Conservation (phyloP, 1,140 invertebrate genomes). For the Ceratina calcarata region DNA sequence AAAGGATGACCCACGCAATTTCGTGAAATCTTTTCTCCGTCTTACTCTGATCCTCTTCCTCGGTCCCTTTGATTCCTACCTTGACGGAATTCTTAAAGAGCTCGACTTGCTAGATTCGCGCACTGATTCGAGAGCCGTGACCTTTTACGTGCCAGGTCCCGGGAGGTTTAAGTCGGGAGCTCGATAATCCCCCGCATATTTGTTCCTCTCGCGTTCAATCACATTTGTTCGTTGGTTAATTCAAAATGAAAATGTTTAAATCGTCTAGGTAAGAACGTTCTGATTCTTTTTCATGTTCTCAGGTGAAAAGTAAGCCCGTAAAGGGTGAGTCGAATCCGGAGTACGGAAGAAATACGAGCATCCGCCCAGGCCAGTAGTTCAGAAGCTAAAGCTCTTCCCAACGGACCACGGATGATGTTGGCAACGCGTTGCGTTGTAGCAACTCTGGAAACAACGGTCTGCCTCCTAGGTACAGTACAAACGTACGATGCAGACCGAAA, state of each 20-base stretch:
- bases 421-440: conserved; percentile 28
- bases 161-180: conserved; percentile 4
- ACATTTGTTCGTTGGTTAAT: background rate
- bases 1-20: conserved; percentile 48
- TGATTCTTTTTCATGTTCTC: no score
- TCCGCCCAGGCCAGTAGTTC: conserved; percentile 25
- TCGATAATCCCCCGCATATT: background rate
- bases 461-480: conserved; percentile 26
- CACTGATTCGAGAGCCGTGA: conserved; percentile 22
- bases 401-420: conserved; percentile 16
- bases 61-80: conserved; percentile 43
- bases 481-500: conserved; percentile 33
- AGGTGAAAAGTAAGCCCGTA: background rate
- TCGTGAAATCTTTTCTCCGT: conserved; percentile 28
- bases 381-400: conserved; percentile 34
- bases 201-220: background rate
- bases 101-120: background rate
- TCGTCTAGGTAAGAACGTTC: no score
- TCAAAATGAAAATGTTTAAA: no score
- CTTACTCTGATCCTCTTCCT: conserved; percentile 1
- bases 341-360: conserved; percentile 12
- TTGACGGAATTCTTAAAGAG: conserved; percentile 42
- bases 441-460: conserved; percentile 35
- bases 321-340: background rate
- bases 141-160: conserved; percentile 15